Base-by-base conservation (phyloP, 53 echinoderm and acorn worm species). In the Echinarachnius parma region DNA sequence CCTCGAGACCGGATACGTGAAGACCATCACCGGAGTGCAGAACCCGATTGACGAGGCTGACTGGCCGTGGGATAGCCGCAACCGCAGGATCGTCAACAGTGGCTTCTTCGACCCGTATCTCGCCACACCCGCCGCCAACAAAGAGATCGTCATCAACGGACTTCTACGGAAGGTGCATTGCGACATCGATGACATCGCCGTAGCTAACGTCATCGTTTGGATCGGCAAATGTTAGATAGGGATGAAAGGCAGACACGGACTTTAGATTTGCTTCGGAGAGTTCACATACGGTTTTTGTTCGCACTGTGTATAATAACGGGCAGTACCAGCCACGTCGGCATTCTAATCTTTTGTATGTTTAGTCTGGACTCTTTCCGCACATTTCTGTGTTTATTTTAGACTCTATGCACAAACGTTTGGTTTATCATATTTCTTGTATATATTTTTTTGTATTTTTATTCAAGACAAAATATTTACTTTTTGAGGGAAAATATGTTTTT, bases 181-280 rank as follows among this genome's bases (percentile, higher is more conserved):
- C 39, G 81, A 93, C 62, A 83, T 93, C 23, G 89, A 80, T 31
- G 86, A 93, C 60, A 56, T 93, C 35, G 60, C 61, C 3, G 63
- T 69, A 27, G 89, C 90, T 20, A 93, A 93, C 48, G 93, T 93
- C 9, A 86, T 93, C 30, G 81, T 86, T 8, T 93, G 93, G 93
- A 86, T 93, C 9, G 93, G 93, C 15, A 77, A 80, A 46, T 93
- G 93, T 49, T 93, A 75, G 68, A 78, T 26, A 65, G 21, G 23
- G 23, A 11, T 23, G n/a, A n/a, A n/a, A n/a, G n/a, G n/a, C n/a
- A n/a, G n/a, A n/a, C n/a, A n/a, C n/a, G n/a, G n/a, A n/a, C n/a
- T n/a, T n/a, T n/a, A n/a, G n/a, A n/a, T n/a, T n/a, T n/a, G n/a
- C n/a, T n/a, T n/a, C n/a, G n/a, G n/a, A n/a, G n/a, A n/a, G n/a